phyloP scores from a whole-genome alignment of 1,140 invertebrate species.

The Drosophila murphyi region DNA sequence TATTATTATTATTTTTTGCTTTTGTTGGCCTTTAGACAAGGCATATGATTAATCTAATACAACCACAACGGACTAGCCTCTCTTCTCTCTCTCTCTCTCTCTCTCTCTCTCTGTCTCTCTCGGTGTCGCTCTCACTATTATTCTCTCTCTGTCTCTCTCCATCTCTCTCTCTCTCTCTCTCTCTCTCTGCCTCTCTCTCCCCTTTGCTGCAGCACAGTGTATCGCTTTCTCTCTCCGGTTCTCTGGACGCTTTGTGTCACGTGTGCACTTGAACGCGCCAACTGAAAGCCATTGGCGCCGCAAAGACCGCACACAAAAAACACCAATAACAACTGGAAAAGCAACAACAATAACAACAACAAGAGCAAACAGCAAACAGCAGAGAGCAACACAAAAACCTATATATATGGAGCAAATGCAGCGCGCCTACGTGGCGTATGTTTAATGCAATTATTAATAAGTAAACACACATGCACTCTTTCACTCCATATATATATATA shows the following conservation, averaged over 20 bases:
- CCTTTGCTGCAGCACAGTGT: neutral
- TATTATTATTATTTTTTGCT: conserved; percentile 13
- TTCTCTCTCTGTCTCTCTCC: neutral
- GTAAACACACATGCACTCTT: conserved; percentile 42
- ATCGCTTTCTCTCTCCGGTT: neutral
- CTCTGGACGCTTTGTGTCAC: conserved; percentile 54
- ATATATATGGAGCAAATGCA: neutral
- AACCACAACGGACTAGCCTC: conserved; percentile 33
- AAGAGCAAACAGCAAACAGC: neutral
- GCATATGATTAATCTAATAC: conserved; percentile 72
- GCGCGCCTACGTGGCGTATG: conserved; percentile 63
- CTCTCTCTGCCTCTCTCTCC: neutral
- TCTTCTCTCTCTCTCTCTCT: neutral
- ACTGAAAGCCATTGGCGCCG: conserved; percentile 41
- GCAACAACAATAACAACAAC: neutral
- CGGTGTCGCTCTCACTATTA: neutral
- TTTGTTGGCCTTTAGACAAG: conserved; percentile 16
- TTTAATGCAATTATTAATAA: conserved; percentile 81
- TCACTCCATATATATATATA: too few relatives aligned
- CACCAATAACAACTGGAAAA: conserved; percentile 4
- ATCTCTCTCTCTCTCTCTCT: neutral
- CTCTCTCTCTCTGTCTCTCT: neutral
- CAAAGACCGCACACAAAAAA: conserved; percentile 15
- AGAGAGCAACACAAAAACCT: neutral
- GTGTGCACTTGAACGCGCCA: conserved; percentile 66